Conservation (phyloP, 2,797 vertebrate species). For the Eulemur rubriventer region DNA sequence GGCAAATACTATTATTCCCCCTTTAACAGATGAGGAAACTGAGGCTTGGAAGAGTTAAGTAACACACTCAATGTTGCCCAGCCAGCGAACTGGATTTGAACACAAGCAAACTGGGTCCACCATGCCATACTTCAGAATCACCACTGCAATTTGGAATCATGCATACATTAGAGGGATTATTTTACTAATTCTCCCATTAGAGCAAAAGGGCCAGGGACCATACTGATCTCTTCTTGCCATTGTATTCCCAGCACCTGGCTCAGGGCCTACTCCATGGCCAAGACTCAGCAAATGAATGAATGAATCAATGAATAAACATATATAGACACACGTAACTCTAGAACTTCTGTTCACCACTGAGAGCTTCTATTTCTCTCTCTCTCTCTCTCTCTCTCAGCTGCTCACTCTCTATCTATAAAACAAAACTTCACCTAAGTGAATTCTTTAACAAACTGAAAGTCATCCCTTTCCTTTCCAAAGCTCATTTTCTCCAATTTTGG, state of each 20-base stretch:
- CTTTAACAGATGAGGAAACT: neutral
- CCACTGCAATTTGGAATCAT: neutral
- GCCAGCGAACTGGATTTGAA: neutral
- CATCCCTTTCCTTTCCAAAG: neutral
- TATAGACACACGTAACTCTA: neutral
- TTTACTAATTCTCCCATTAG: neutral
- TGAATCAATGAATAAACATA: neutral
- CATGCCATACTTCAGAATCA: neutral
- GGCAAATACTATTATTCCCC: neutral
- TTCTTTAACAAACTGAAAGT: neutral
- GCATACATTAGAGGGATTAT: neutral
- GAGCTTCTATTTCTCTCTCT: neutral
- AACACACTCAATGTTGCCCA: neutral
- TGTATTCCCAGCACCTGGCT: neutral
- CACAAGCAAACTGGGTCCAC: neutral
- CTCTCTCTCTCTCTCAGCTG: neutral
- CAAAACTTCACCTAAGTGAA: slow-evolving; percentile 1
- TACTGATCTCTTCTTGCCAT: neutral
- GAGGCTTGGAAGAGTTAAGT: neutral
- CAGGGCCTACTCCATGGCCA: neutral
- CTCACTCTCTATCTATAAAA: neutral
- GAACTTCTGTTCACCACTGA: neutral
- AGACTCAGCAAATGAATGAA: neutral
- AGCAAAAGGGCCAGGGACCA: neutral
- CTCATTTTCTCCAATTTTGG: neutral